Evolutionary conservation across 2,113 vertebrate genomes (phyloP), one percentile per base, ranked within the genome.

Genomic region (Sylvietta virens): DNA sequence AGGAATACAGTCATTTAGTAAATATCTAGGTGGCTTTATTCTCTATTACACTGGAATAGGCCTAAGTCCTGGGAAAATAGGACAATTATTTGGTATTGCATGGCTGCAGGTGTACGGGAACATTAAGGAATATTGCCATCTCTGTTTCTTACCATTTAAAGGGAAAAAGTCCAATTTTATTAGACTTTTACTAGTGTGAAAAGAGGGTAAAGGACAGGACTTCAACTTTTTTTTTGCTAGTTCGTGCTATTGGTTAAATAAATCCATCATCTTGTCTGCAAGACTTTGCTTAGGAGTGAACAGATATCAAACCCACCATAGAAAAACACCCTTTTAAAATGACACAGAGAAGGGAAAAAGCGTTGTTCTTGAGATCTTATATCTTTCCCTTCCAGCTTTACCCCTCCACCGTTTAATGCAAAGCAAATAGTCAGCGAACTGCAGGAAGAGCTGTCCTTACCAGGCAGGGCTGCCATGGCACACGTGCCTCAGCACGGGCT

Each of bases 281-380:
- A 82, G 31, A 80, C 50, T 79, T 61, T 50, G 35, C 69, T 82
- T 64, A 15, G 44, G 71, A 90, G n/a, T 9, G 48, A 87, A 44
- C 13, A 66, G 51, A 39, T 20, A 11, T 64, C 60, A 65, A 81
- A 58, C 26, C 81, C 10, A 77, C 58, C 50, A 45, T 17, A 61
- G 37, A 57, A 85, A 74, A 89, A 48, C 39, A 90, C 39, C 26
- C 42, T 88, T 90, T 90, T 24, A 48, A 92, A 92, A 61, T n/a
- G 15, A 65, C 30, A 47, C 26, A 44, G 22, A 56, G 26, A 42
- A 3, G 19, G 19, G 20, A 54, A 67, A 47, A 76, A 66, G 15
- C 6, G 11, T 35, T 51, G 40, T 81, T 40, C 30, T 81, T 69
- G 53, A 88, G 40, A 86, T 81, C 74, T 92, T 48, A 77, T 76